phyloP scores from a whole-genome alignment of 2,113 vertebrate species.

The Phoenicopterus ruber region DNA sequence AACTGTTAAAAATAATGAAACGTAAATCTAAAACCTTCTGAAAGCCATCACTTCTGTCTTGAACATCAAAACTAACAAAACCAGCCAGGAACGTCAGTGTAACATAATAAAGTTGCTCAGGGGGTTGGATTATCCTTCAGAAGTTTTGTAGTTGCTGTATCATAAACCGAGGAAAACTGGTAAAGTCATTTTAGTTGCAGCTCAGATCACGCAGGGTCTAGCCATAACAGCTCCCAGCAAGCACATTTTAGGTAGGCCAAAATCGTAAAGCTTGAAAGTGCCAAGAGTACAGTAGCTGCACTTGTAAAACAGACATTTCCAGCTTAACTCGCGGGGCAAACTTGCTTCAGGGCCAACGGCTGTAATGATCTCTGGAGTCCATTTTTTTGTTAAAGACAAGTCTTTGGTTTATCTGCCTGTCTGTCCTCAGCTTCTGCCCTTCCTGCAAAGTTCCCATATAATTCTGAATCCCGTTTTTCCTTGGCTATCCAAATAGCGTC shows the following conservation, averaged over 20 bases:
- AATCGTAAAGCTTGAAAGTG: not conserved
- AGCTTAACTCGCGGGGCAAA: not conserved
- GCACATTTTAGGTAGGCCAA: not conserved
- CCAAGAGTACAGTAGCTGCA: not conserved
- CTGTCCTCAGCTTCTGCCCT: not conserved
- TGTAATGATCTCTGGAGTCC: not conserved
- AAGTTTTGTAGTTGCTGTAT: not conserved
- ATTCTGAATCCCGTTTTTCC: not conserved
- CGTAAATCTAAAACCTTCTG: not conserved
- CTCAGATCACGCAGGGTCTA: not conserved
- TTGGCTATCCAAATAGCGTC: not conserved
- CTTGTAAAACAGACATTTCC: not conserved
- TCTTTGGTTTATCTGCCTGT: not conserved
- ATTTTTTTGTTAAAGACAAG: not conserved
- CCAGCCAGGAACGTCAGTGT: not conserved
- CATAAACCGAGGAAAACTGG: not conserved
- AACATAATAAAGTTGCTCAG: not conserved
- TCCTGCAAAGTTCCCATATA: not conserved
- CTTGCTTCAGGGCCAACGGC: not conserved
- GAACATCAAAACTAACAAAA: not conserved
- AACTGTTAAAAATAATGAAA: not conserved
- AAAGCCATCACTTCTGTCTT: not conserved
- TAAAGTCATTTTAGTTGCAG: not conserved
- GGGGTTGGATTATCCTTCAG: not conserved
- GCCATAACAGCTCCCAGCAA: not conserved